Base-by-base conservation (phyloP, 2,113 vertebrate species). In the Orycteropus afer region DNA sequence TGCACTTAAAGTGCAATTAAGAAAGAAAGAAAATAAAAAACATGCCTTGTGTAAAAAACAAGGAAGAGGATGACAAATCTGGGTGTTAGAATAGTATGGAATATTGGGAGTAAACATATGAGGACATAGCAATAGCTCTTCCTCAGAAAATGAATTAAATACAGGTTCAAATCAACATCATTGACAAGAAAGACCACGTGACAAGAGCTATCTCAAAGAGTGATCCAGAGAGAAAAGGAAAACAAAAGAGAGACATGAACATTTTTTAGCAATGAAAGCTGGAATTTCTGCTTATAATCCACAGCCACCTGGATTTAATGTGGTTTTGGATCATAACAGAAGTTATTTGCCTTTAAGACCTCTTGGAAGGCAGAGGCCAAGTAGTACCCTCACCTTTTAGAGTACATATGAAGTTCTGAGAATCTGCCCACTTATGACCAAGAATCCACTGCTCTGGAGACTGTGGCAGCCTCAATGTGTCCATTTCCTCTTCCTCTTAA, bases 81-180 rank as follows among this genome's bases (percentile, higher is more conserved):
- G 15, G 25, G 34, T 5, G 0, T 7, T 11, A 14, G 49, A 34
- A 25, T 2, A 2, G 32, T 71, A 42, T 1, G n/a, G 1, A 40
- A 34, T 2, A 59, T 2, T 3, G 34, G 4, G 11, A 29, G 32
- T n/a, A 69, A 76, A 63, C 37, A 53, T 2, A 8, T 0, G 15
- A 37, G 32, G 6, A 29, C 0, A 2, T 49, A n/a, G n/a, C n/a
- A n/a, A n/a, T n/a, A n/a, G n/a, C n/a, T 65, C 85, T 49, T 65
- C 29, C 47, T 37, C 15, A 53, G 79, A 10, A 93, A 76, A 45
- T 69, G 42, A 63, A 49, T 53, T 29, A 93, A 79, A 77, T 9
- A 49, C 2, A 93, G n/a, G 22, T 69, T 88, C 47, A 71, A 25
- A 73, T 27, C 59, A 63, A 65, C 12, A 34, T n/a, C 10, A 27